Conservation (phyloP, 2,797 vertebrate genomes). For the Spea hammondii region DNA sequence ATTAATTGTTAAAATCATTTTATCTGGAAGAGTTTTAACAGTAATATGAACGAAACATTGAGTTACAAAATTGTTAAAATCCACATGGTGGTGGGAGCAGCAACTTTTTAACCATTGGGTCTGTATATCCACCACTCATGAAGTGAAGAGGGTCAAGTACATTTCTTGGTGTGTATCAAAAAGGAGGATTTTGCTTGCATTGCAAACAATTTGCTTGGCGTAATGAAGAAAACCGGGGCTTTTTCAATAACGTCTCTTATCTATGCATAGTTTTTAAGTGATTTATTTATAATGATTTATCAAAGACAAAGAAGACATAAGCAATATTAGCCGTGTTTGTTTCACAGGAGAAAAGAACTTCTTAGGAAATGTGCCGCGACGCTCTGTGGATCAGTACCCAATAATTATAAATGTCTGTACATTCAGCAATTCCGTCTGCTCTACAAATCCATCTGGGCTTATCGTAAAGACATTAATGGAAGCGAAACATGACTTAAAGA, state of each 20-base stretch:
- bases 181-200: constrained; percentile 35
- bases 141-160: constrained; percentile 11
- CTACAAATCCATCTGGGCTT: constrained; percentile 53
- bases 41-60: too few relatives aligned
- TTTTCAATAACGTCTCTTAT: not conserved
- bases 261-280: constrained; percentile 32
- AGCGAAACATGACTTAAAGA: constrained; percentile 49
- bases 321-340: constrained; percentile 48
- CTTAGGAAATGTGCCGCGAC: constrained; percentile 38
- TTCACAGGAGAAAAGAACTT: constrained; percentile 25
- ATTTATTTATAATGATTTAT: constrained; percentile 49
- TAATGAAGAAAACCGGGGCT: not conserved
- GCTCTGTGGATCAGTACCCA: constrained; percentile 44
- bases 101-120: too few relatives aligned
- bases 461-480: constrained; percentile 52
- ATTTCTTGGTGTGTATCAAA: constrained; percentile 2
- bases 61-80: too few relatives aligned
- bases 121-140: not conserved
- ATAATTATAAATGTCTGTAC: constrained; percentile 53
- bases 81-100: too few relatives aligned
- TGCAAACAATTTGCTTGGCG: constrained; percentile 16
- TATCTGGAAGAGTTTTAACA: too few relatives aligned
- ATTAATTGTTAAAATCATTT: too few relatives aligned
- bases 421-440: constrained; percentile 51
- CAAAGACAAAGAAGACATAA: constrained; percentile 41